phyloP scores from a whole-genome alignment of 2,888 invertebrate genomes.

The Chloroclysta siterata region DNA sequence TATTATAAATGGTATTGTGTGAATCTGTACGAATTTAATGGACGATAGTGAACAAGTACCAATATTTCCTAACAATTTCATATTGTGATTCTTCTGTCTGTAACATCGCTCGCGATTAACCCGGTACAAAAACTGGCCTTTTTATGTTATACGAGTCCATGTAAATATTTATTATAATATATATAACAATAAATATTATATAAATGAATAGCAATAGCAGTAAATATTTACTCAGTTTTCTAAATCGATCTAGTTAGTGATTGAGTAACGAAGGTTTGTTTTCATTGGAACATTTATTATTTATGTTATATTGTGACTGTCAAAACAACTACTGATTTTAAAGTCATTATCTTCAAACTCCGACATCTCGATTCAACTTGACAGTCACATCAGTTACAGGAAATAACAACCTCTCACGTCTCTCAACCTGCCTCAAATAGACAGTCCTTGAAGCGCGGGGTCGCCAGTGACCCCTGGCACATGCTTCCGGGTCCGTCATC shows the following conservation, averaged over 20 bases:
- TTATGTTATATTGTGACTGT: too few relatives aligned
- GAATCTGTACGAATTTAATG: not conserved
- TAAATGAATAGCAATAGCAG: too few relatives aligned
- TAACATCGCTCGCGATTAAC: too few relatives aligned
- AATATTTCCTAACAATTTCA: not conserved
- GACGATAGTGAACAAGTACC: not conserved
- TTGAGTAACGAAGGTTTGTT: too few relatives aligned
- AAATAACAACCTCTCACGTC: conserved; percentile 27
- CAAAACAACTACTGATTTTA: too few relatives aligned
- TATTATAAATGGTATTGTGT: conserved; percentile 19
- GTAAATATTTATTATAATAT: too few relatives aligned
- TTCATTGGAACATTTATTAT: too few relatives aligned
- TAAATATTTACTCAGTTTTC: too few relatives aligned
- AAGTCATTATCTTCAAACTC: not conserved
- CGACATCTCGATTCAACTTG: conserved; percentile 2
- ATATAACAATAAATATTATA: too few relatives aligned
- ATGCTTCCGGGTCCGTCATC: conserved; percentile 67
- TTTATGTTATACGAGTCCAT: too few relatives aligned
- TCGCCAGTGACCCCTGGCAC: conserved; percentile 41
- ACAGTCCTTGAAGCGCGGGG: conserved; percentile 20
- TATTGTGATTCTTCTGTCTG: not conserved
- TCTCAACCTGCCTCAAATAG: conserved; percentile 15
- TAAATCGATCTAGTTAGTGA: too few relatives aligned
- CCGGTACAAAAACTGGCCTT: too few relatives aligned
- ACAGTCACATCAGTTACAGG: conserved; percentile 9